Base-by-base conservation (phyloP, 2,888 invertebrate genomes). In the Thyatira batis region DNA sequence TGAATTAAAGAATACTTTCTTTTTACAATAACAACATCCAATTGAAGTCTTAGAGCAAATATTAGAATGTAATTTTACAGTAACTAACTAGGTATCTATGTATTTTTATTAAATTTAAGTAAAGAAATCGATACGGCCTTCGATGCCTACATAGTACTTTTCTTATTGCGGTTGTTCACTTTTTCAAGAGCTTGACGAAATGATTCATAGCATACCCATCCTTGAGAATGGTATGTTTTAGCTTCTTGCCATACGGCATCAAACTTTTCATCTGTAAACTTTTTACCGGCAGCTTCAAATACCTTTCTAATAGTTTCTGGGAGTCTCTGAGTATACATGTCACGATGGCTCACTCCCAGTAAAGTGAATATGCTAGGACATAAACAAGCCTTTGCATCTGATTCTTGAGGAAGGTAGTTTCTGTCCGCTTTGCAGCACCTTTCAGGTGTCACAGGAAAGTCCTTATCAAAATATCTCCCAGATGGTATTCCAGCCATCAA, bases 141-240 rank as follows among this genome's bases (percentile, higher is more conserved):
- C n/a, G n/a, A n/a, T n/a, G n/a, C n/a, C n/a, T n/a, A n/a, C n/a
- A n/a, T n/a, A n/a, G n/a, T n/a, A n/a, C n/a, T n/a, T n/a, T n/a
- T n/a, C n/a, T n/a, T n/a, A n/a, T 3, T 3, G 10, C 11, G n/a
- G n/a, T n/a, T 46, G 11, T 45, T 45, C 3, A 45, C 17, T 21
- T 11, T 25, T 17, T 55, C 27, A 70, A 73, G n/a, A 73, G 56
- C 61, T 39, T 43, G 52, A 20, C 57, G 57, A 58, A 93, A 93
- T 1, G 93, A 93, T 68, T 92, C 92, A 43, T 84, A 87, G 58
- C 85, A 89, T 8, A 93, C 92, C 55, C 65, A 67, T 4, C 85
- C 90, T 44, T 85, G 78, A 45, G 84, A 73, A 63, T 92, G 91
- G 52, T 67, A 64, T 60, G 85, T 76, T 30, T 81, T 64, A 0